Percentiles rank a stretch among this genome's conserved stretches.
These are phyloP conservation scores for Troilus luridus DNA, from an alignment of 2,888 invertebrate genomes.

Conservation along the genomic window DNA sequence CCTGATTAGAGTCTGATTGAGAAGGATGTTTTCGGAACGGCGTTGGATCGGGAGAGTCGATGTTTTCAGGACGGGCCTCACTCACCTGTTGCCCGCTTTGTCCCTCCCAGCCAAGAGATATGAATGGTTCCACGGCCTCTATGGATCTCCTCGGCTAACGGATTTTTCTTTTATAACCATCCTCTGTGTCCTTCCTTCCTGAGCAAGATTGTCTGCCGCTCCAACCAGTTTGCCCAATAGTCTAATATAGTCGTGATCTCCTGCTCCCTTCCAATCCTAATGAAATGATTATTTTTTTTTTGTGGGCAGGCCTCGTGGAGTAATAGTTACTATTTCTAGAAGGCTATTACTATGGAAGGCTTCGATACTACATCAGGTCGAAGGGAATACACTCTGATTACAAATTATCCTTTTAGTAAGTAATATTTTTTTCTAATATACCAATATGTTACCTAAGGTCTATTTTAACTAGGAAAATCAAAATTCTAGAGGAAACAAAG, in stretches of 20 bases:
- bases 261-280: background rate
- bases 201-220: background rate
- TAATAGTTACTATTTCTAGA: background rate
- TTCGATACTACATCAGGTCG: background rate
- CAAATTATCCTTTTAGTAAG: background rate
- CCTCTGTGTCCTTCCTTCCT: conserved; percentile 4
- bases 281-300: background rate
- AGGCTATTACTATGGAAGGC: background rate
- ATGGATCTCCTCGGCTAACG: conserved; percentile 42
- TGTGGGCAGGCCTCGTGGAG: background rate
- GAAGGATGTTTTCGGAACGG: background rate
- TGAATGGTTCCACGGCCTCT: conserved; percentile 31
- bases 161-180: conserved; percentile 35
- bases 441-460: too few relatives aligned
- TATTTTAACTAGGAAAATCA: too few relatives aligned
- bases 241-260: background rate
- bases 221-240: background rate
- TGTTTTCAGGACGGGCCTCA: background rate
- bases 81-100: conserved; percentile 46
- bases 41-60: background rate
- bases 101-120: conserved; percentile 1
- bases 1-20: conserved; percentile 47
- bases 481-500: too few relatives aligned
- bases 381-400: background rate
- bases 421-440: too few relatives aligned